phyloP scores from a whole-genome alignment of 1,140 invertebrate genomes.

The Metaphire vulgaris region DNA sequence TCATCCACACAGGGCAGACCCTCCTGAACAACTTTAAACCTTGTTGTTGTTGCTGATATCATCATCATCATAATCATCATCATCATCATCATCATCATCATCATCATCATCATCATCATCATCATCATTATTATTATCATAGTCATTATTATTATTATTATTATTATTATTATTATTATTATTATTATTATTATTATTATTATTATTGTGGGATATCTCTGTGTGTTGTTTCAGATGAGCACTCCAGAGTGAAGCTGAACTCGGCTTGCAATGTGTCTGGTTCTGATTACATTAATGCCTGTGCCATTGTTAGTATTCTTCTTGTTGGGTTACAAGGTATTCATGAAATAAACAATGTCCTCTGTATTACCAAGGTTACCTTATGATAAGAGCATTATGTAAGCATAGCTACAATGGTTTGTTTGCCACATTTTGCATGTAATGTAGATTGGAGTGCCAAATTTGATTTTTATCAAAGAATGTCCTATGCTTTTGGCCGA shows the following conservation, averaged over 20 bases:
- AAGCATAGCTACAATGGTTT: neutral
- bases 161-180: neutral
- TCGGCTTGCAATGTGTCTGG: slow-evolving; percentile 69
- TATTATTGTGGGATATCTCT: no score
- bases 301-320: slow-evolving; percentile 67
- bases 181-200: no score
- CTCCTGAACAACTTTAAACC: no score
- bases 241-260: slow-evolving; percentile 69
- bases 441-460: neutral
- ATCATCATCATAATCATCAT: no score
- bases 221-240: slow-evolving; percentile 67
- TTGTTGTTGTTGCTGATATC: no score
- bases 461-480: neutral
- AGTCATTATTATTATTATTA: neutral
- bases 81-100: no score
- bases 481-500: no score
- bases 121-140: slow-evolving; percentile 23
- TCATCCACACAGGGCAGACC: no score
- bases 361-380: neutral
- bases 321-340: no score
- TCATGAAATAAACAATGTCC: no score
- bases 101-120: neutral
- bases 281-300: slow-evolving; percentile 79
- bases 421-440: neutral
- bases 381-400: neutral